Evolutionary conservation across 2,113 vertebrate species (phyloP).

Genomic region (Centropristis striata): DNA sequence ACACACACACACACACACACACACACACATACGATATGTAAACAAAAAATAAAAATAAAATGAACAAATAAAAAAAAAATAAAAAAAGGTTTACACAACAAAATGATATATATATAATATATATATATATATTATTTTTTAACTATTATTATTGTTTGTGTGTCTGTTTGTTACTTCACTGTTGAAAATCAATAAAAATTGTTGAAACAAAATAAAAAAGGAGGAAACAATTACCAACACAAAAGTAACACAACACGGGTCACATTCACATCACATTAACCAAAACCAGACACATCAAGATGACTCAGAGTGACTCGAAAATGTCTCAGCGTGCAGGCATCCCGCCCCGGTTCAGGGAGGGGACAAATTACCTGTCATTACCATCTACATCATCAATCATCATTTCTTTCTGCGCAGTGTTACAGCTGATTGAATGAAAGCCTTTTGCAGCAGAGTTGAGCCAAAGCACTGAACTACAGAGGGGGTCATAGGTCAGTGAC

Average conservation of each 20-base stretch:
- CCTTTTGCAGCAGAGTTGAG: conserved; percentile 44
- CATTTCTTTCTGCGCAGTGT: neutral
- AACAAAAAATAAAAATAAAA: too few relatives aligned
- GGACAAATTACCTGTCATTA: conserved; percentile 24
- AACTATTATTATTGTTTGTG: too few relatives aligned
- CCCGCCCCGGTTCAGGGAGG: neutral
- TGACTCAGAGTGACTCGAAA: conserved; percentile 53
- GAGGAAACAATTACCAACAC: neutral
- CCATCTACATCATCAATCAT: conserved; percentile 42
- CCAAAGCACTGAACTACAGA: conserved; percentile 52
- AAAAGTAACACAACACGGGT: conserved; percentile 31
- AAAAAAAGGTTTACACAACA: too few relatives aligned
- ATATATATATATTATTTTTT: too few relatives aligned
- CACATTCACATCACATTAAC: conserved; percentile 29
- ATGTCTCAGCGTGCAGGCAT: conserved; percentile 56
- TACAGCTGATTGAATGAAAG: conserved; percentile 57
- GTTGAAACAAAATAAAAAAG: too few relatives aligned
- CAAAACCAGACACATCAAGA: conserved; percentile 35
- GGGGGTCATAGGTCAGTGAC: conserved; percentile 72
- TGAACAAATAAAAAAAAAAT: too few relatives aligned
- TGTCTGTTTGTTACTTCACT: too few relatives aligned
- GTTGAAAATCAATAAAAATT: too few relatives aligned
- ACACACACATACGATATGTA: too few relatives aligned
- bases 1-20: too few relatives aligned
- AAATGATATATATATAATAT: too few relatives aligned